Conservation (phyloP, 2,888 invertebrate genomes). For the Melanargia galathea region DNA sequence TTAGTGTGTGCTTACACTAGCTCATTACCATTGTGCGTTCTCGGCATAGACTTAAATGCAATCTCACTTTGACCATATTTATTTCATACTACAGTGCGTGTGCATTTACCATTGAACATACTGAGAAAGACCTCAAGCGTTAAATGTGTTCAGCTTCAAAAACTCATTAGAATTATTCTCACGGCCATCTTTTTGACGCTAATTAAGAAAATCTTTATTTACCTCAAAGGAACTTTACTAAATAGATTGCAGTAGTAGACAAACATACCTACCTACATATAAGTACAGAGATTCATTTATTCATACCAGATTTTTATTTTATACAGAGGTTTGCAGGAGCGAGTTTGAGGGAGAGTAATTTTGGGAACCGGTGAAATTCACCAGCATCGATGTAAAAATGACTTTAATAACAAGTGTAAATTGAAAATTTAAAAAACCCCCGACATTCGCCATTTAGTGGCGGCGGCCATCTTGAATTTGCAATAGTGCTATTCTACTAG, state of each 20-base stretch:
- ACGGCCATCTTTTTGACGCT: not conserved
- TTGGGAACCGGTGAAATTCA: too few species aligned
- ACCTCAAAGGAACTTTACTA: not conserved
- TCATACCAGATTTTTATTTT: not conserved
- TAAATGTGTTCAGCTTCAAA: not conserved
- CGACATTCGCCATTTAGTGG: too few species aligned
- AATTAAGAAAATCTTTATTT: not conserved
- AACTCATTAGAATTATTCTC: not conserved
- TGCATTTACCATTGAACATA: conserved; percentile 14
- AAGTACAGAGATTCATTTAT: not conserved
- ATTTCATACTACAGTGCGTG: conserved; percentile 16
- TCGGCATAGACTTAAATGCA: conserved; percentile 16
- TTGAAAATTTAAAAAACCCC: too few species aligned
- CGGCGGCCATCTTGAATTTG: too few species aligned
- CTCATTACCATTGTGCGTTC: conserved; percentile 17
- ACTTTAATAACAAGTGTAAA: too few species aligned
- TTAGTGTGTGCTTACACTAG: conserved; percentile 5
- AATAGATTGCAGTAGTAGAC: not conserved
- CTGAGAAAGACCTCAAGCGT: conserved; percentile 3
- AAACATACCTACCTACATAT: not conserved
- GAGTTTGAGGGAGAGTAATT: too few species aligned
- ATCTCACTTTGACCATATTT: conserved; percentile 20
- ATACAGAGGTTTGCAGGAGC: too few species aligned
- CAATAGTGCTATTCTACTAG: too few species aligned
- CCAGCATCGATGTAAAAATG: too few species aligned